A percentile compares a stretch with the other conserved stretches of the same genome.
Conservation (phyloP, 2,113 vertebrate genomes). For the Heliornis fulica region DNA sequence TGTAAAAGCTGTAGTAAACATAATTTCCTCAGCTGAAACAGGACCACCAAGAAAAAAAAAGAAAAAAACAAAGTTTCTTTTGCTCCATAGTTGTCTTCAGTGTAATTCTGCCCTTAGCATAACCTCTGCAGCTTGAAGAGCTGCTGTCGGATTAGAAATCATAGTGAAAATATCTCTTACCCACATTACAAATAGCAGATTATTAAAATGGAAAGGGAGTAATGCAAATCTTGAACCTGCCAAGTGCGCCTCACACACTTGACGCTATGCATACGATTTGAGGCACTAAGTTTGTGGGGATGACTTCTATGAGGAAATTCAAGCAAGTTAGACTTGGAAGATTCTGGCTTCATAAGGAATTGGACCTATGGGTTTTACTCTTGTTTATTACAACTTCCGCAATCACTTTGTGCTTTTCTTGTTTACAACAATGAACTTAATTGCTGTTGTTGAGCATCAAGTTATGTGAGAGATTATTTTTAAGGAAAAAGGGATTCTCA, state of each 20-base stretch:
- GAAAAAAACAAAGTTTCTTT: neutral
- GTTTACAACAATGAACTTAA: neutral
- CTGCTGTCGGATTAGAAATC: neutral
- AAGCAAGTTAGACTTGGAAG: neutral
- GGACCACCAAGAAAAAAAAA: neutral
- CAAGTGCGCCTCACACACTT: neutral
- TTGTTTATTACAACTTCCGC: neutral
- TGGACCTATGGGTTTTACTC: neutral
- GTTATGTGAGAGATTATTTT: neutral
- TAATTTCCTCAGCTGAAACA: neutral
- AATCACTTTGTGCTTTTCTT: neutral
- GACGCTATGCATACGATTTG: neutral
- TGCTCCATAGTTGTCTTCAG: neutral
- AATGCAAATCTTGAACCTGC: conserved; percentile 14
- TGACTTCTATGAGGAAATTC: neutral
- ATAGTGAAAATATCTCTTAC: neutral
- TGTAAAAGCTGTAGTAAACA: neutral
- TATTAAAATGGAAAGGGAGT: conserved; percentile 27
- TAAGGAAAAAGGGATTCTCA: conserved; percentile 3
- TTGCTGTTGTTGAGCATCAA: neutral
- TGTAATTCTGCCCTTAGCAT: neutral
- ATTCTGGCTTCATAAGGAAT: neutral
- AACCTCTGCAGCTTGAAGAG: neutral
- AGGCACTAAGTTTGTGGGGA: neutral
- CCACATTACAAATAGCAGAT: neutral